A percentile compares a stretch with the other conserved stretches of the same genome.
Evolutionary conservation across 30 jellyfish, hydroid and myxozoan genomes (phyloP).

Genomic region (Morbakka virulenta): DNA sequence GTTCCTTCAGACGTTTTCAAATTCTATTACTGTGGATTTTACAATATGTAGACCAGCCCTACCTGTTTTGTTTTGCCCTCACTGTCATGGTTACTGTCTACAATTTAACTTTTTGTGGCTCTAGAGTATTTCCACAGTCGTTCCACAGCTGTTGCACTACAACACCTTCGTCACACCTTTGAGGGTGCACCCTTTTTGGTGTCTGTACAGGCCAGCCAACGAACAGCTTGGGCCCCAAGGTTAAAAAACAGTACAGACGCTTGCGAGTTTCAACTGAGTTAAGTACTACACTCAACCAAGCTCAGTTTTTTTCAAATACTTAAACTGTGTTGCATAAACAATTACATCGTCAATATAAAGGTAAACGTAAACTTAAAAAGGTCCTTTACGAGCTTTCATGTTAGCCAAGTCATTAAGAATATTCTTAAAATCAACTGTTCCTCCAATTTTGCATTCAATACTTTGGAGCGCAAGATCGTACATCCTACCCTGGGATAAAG

Average conservation of each 20-base stretch:
- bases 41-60: no score
- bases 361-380: not conserved
- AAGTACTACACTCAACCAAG: not conserved
- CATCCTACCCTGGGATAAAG: not conserved
- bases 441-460: slow-evolving; percentile 8
- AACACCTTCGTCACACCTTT: no score
- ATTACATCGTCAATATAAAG: not conserved
- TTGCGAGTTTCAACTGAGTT: not conserved
- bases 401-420: slow-evolving; percentile 6
- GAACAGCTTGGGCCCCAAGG: no score
- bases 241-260: not conserved
- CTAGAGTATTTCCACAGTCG: no score
- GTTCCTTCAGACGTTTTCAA: no score
- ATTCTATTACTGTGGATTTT: no score
- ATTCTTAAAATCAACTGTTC: slow-evolving; percentile 20
- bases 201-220: no score
- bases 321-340: not conserved
- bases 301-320: not conserved
- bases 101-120: no score
- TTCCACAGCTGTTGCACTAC: no score
- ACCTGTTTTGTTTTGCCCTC: no score
- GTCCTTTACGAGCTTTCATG: slow-evolving; percentile 25
- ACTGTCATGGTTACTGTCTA: no score
- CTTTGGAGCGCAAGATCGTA: not conserved
- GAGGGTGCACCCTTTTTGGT: no score